Evolutionary conservation across 2,797 vertebrate species (phyloP).

Genomic region (Oceanodroma leucorhoa): DNA sequence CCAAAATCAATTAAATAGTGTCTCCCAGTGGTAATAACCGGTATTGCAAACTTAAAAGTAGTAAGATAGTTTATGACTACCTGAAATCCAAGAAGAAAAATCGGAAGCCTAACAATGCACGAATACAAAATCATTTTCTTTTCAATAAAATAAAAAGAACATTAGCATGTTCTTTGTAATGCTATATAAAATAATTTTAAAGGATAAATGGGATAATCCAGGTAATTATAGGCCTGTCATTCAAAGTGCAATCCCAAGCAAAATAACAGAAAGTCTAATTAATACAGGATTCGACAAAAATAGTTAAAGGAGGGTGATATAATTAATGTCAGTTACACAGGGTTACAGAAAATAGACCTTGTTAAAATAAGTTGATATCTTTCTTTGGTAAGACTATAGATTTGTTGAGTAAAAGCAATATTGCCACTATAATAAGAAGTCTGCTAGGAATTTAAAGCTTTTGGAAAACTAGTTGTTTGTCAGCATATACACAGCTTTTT

Average conservation of each 20-base stretch:
- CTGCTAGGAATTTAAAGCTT: not conserved
- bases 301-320: not conserved
- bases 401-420: not conserved
- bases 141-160: not conserved
- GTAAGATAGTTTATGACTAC: not conserved
- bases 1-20: slow-evolving; percentile 59
- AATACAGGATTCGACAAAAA: not conserved
- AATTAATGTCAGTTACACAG: not conserved
- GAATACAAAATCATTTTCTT: not conserved
- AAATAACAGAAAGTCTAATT: not conserved
- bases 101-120: not conserved
- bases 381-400: not conserved
- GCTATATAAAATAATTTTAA: not conserved
- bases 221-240: not conserved
- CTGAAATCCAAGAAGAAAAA: not conserved
- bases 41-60: not conserved
- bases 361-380: not conserved
- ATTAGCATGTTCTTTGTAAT: not conserved
- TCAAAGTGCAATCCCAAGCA: not conserved
- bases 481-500: not conserved
- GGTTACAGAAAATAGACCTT: not conserved
- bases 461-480: not conserved
- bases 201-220: not conserved
- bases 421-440: not conserved
- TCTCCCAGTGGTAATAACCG: slow-evolving; percentile 34